Conservation (phyloP, 1,140 invertebrate genomes). For the Lysiphlebus fabarum region DNA sequence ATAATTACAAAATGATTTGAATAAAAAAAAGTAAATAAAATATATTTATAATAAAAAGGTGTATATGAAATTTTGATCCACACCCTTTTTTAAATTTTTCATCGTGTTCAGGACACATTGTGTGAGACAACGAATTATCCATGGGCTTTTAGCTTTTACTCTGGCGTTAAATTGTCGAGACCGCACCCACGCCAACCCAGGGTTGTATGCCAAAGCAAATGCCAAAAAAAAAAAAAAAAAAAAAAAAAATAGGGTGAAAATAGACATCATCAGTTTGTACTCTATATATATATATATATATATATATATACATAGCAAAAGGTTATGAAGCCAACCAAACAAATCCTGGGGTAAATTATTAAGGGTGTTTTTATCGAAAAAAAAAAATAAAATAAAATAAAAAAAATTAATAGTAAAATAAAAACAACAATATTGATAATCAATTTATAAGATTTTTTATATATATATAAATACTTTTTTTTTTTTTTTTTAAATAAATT, state of each 20-base stretch:
- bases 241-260: constrained; percentile 20
- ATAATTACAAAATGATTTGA: too few species aligned
- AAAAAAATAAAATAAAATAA: too few species aligned
- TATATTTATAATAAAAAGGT: neutral
- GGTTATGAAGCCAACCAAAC: neutral
- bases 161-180: constrained; percentile 46
- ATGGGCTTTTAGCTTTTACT: constrained; percentile 44
- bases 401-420: too few species aligned
- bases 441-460: too few species aligned
- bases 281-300: neutral
- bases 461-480: too few species aligned
- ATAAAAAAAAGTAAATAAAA: neutral
- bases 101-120: constrained; percentile 9
- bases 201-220: constrained; percentile 2
- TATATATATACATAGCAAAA: constrained; percentile 1
- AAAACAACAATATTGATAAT: too few species aligned
- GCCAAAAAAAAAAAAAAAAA: neutral
- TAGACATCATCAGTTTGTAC: constrained; percentile 2
- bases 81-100: constrained; percentile 16
- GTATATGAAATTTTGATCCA: constrained; percentile 13
- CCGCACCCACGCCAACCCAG: constrained; percentile 34
- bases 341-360: too few species aligned
- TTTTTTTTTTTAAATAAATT: too few species aligned
- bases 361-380: too few species aligned
- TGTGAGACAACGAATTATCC: constrained; percentile 39